Evolutionary conservation across 2,113 vertebrate species (phyloP).

Genomic region (Nannobrachium achirus): DNA sequence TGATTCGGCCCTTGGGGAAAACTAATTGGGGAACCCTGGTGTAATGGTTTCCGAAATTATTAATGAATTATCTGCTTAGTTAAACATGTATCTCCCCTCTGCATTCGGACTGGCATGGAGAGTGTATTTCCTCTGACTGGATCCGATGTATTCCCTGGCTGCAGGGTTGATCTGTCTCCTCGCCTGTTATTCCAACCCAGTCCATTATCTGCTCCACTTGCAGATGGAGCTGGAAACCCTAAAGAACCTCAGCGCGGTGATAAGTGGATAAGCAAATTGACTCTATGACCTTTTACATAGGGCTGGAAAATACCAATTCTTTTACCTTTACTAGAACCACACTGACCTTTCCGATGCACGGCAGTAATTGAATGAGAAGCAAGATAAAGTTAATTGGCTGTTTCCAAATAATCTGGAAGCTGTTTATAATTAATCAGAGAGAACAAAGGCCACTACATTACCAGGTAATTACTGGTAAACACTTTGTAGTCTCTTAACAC

Average conservation of each 20-base stretch:
- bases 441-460: constrained; percentile 71
- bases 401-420: constrained; percentile 54
- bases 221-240: constrained; percentile 56
- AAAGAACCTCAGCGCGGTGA: constrained; percentile 22
- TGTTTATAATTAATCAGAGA: constrained; percentile 70
- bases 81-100: constrained; percentile 16
- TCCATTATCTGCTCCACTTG: constrained; percentile 46
- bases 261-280: constrained; percentile 69
- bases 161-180: not conserved
- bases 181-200: constrained; percentile 36
- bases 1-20: too few relatives aligned
- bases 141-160: constrained; percentile 32
- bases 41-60: too few relatives aligned
- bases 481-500: constrained; percentile 66
- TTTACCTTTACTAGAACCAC: constrained; percentile 23
- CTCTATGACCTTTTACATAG: constrained; percentile 36
- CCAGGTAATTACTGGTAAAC: constrained; percentile 70
- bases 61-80: constrained; percentile 41
- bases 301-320: constrained; percentile 32
- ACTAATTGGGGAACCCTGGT: too few relatives aligned
- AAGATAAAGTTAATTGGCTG: constrained; percentile 67
- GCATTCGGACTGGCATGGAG: too few relatives aligned
- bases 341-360: constrained; percentile 62
- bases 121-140: constrained; percentile 39
- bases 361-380: constrained; percentile 58